These are phyloP conservation scores for Caenorhabditis auriculariae DNA, from an alignment of 2,888 invertebrate genomes.

Conservation along the genomic window DNA sequence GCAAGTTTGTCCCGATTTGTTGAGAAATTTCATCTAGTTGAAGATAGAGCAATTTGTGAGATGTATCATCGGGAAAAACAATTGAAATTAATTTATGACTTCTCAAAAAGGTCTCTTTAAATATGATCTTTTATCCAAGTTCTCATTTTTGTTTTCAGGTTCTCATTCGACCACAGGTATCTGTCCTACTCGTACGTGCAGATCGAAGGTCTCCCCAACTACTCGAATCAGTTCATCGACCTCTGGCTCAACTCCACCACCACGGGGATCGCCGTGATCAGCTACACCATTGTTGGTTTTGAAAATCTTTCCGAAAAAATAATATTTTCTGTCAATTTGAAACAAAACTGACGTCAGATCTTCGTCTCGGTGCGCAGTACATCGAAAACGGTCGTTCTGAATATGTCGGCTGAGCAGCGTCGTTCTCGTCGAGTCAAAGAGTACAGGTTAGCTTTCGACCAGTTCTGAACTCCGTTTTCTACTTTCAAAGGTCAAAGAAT, in stretches of 20 bases:
- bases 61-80: no score
- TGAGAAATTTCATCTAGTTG: not conserved
- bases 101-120: no score
- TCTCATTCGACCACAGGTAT: slow-evolving; percentile 27
- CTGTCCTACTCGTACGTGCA: slow-evolving; percentile 30
- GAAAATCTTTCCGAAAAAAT: not conserved
- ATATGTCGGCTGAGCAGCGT: not conserved
- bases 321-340: not conserved
- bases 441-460: not conserved
- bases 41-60: not conserved
- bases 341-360: not conserved
- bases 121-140: not conserved
- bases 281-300: slow-evolving; percentile 27
- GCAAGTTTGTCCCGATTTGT: slow-evolving; percentile 23
- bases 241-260: slow-evolving; percentile 32
- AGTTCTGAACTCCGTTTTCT: no score
- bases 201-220: slow-evolving; percentile 24
- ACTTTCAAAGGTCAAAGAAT: no score
- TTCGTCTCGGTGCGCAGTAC: not conserved
- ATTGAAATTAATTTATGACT: no score
- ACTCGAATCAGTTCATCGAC: slow-evolving; percentile 37
- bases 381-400: not conserved
- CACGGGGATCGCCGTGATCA: slow-evolving; percentile 20
- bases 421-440: not conserved
- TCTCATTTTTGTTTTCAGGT: slow-evolving; percentile 27